These are phyloP conservation scores for Patella pellucida DNA, from an alignment of 2,888 invertebrate species.

Conservation along the genomic window DNA sequence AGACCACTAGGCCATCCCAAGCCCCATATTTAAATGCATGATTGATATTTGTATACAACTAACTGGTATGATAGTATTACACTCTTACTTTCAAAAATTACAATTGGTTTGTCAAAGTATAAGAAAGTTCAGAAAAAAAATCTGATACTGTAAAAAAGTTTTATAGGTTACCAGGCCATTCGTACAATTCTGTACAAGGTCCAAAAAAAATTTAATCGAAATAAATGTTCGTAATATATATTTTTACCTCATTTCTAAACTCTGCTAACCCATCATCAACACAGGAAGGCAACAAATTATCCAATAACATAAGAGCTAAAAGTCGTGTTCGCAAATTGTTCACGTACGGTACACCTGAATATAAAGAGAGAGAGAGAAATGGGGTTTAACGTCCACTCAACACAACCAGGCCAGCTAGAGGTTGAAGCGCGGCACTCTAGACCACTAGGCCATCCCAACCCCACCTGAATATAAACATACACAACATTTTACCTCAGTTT, in stretches of 20 bases:
- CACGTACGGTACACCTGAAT: slow-evolving; percentile 65
- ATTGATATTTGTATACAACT: no score
- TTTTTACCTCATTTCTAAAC: slow-evolving; percentile 70
- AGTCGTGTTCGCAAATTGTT: slow-evolving; percentile 74
- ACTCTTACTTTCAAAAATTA: no score
- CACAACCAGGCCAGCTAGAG: no score
- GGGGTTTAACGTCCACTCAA: no score
- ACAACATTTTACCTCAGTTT: no score
- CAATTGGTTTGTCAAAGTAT: no score
- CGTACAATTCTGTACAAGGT: background rate
- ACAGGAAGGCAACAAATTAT: slow-evolving; percentile 73
- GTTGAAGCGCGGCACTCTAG: no score
- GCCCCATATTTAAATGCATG: no score
- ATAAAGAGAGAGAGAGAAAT: no score
- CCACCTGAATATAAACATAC: slow-evolving; percentile 34
- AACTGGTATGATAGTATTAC: no score
- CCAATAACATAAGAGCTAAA: slow-evolving; percentile 74
- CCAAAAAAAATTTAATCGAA: background rate
- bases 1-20: no score
- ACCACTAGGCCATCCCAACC: no score
- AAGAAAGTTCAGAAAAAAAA: background rate
- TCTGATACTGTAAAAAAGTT: background rate
- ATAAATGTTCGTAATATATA: background rate
- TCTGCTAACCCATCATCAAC: slow-evolving; percentile 67
- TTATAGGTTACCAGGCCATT: background rate